phyloP scores from a whole-genome alignment of 1,140 invertebrate genomes.

The Aphidius ervi region DNA sequence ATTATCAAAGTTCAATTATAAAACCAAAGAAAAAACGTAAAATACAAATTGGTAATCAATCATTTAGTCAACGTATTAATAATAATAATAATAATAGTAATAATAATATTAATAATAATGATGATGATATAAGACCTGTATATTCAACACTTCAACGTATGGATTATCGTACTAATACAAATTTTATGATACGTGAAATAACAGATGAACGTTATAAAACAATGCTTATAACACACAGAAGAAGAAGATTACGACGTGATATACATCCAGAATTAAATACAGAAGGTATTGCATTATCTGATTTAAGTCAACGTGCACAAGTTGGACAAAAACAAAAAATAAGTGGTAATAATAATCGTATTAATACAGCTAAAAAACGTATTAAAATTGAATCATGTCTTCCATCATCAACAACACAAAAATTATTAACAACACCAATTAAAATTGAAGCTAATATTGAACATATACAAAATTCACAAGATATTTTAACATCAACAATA shows the following conservation, averaged over 20 bases:
- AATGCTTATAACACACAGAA: constrained; percentile 64
- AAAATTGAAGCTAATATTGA: constrained; percentile 46
- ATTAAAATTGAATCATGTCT: constrained; percentile 42
- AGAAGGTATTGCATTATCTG: constrained; percentile 57
- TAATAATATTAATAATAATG: constrained; percentile 28
- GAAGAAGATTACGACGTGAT: constrained; percentile 57
- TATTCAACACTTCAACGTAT: constrained; percentile 52
- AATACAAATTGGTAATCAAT: constrained; percentile 59
- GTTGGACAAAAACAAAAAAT: constrained; percentile 51
- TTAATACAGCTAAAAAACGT: constrained; percentile 42
- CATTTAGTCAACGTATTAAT: constrained; percentile 41
- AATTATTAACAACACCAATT: constrained; percentile 32
- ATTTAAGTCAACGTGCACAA: constrained; percentile 56
- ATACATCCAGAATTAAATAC: constrained; percentile 59
- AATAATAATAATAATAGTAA: constrained; percentile 40
- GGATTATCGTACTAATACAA: constrained; percentile 52
- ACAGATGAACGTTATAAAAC: constrained; percentile 67
- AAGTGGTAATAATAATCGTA: constrained; percentile 31
- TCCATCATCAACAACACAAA: constrained; percentile 23
- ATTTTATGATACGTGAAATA: constrained; percentile 51
- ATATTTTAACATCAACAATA: constrained; percentile 21
- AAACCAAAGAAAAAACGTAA: constrained; percentile 60
- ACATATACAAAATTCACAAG: constrained; percentile 42
- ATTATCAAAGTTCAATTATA: constrained; percentile 53
- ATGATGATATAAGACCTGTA: constrained; percentile 48